Evolutionary conservation across 2,888 invertebrate species (phyloP).

Genomic region (Meiosimyza decipiens): DNA sequence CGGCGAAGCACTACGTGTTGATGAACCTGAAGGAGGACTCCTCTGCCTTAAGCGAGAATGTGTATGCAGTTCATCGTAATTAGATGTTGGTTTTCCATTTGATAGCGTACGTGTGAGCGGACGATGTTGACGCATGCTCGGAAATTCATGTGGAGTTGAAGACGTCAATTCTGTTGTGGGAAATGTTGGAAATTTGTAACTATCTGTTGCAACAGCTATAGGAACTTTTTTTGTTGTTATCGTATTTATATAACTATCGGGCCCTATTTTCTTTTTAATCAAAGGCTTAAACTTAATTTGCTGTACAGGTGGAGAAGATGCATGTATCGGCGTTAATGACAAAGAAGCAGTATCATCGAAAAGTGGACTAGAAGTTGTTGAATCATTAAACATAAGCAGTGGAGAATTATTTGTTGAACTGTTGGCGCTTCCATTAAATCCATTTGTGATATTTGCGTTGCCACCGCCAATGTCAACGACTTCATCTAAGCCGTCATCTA

Average conservation of each 20-base stretch:
- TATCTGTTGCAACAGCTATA: constrained; percentile 58
- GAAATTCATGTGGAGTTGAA: constrained; percentile 49
- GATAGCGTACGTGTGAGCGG: constrained; percentile 77
- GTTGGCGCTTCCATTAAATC: constrained; percentile 65
- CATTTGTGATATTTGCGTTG: constrained; percentile 44
- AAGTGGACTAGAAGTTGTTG: constrained; percentile 47
- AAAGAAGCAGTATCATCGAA: constrained; percentile 44
- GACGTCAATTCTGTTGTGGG: constrained; percentile 50
- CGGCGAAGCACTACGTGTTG: constrained; percentile 66
- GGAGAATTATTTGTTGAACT: constrained; percentile 58
- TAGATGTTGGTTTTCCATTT: constrained; percentile 66
- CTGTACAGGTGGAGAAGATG: constrained; percentile 43
- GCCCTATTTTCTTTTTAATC: constrained; percentile 76
- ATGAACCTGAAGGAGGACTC: constrained; percentile 66
- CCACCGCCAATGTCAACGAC: constrained; percentile 40
- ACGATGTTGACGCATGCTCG: constrained; percentile 70
- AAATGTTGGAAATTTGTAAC: constrained; percentile 64
- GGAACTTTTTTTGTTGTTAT: constrained; percentile 66
- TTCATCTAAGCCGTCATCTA: constrained; percentile 71
- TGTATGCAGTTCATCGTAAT: not conserved
- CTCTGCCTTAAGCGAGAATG: constrained; percentile 48
- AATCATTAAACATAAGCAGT: constrained; percentile 48
- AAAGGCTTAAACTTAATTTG: constrained; percentile 70
- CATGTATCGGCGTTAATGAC: constrained; percentile 32
- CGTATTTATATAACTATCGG: constrained; percentile 80